Base-by-base conservation (phyloP, 2,888 invertebrate genomes). In the Blastobasis lacticolella region DNA sequence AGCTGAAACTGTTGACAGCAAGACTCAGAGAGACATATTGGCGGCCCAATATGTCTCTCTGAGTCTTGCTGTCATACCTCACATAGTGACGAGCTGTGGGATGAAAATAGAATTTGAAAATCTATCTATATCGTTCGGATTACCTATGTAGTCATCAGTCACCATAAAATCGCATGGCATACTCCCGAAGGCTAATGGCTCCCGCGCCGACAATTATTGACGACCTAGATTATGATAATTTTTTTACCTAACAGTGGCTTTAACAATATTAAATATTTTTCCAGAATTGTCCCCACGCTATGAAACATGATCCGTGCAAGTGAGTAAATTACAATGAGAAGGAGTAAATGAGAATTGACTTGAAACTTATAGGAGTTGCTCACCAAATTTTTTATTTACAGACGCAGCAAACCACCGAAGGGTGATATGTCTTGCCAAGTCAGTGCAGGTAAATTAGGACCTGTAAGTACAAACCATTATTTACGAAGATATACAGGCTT, bases 231-330 rank as follows among this genome's bases (percentile, higher is more conserved):
- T 23, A 23, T 2, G 23, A 23, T 23, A n/a, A n/a, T 23, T 23
- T 23, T 23, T 23, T 23, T 23, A 1, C 1, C 3, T 3, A 23
- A 23, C 23, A 23, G 23, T 23, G 23, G 3, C 23, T 36, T 50
- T 36, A 9, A 36, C 38, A 9, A 46, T 44, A 0, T n/a, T 4
- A 3, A 44, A 44, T n/a, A 44, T 44, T 10, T 44, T 82, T 75
- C 52, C 83, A 87, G 87, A 84, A 82, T 50, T 87, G 87, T 44
- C 87, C 87, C 0, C 62, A 73, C 46, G 61, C 59, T 7, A 71
- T 59, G 10, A 78, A 73, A 53, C 56, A 69, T n/a, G 78, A 81
- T 54, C 60, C 61, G 4, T 87, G 87, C 78, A 83, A 73, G 86
- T 85, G 63, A 70, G 75, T 62, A 38, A 38, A 38, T 23, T 40